These are phyloP conservation scores for Poecilia wingei DNA, from an alignment of 2,797 vertebrate genomes.

Conservation along the genomic window DNA sequence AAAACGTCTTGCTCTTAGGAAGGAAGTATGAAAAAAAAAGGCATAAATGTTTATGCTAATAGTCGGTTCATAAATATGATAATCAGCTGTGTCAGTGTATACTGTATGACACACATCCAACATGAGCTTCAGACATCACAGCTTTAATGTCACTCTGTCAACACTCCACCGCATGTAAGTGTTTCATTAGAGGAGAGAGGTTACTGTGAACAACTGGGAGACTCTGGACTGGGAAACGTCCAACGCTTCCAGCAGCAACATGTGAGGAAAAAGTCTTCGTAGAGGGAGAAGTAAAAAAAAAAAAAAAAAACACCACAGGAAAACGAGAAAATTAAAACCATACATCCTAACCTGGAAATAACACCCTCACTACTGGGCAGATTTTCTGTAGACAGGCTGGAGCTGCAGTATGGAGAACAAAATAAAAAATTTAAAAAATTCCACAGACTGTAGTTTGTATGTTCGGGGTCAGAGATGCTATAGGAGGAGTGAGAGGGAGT, in stretches of 20 bases:
- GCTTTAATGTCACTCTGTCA: slow-evolving; percentile 28
- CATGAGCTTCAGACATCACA: not conserved
- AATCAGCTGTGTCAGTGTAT: not conserved
- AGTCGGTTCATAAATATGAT: not conserved
- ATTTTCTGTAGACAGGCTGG: slow-evolving; percentile 60
- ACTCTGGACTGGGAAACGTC: slow-evolving; percentile 3
- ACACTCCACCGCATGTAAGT: slow-evolving; percentile 13
- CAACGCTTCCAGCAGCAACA: slow-evolving; percentile 31
- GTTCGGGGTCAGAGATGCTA: slow-evolving; percentile 32
- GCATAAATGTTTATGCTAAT: not conserved
- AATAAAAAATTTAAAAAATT: slow-evolving; percentile 60
- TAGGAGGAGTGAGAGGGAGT: slow-evolving; percentile 21
- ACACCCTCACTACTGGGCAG: slow-evolving; percentile 40
- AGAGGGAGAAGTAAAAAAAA: slow-evolving; percentile 6
- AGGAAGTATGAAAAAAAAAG: not conserved
- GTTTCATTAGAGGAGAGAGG: slow-evolving; percentile 26
- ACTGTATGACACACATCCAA: slow-evolving; percentile 2
- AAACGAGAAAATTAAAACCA: slow-evolving; percentile 72
- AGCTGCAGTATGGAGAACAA: slow-evolving; percentile 37
- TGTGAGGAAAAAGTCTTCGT: slow-evolving; percentile 23
- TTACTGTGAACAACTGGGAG: slow-evolving; percentile 20
- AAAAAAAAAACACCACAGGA: slow-evolving; percentile 37
- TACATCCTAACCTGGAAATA: slow-evolving; percentile 64
- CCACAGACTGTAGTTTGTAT: slow-evolving; percentile 29
- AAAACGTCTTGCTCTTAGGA: not conserved